These are phyloP conservation scores for Ammodytes dubius DNA, from an alignment of 2,113 vertebrate species.

Conservation along the genomic window DNA sequence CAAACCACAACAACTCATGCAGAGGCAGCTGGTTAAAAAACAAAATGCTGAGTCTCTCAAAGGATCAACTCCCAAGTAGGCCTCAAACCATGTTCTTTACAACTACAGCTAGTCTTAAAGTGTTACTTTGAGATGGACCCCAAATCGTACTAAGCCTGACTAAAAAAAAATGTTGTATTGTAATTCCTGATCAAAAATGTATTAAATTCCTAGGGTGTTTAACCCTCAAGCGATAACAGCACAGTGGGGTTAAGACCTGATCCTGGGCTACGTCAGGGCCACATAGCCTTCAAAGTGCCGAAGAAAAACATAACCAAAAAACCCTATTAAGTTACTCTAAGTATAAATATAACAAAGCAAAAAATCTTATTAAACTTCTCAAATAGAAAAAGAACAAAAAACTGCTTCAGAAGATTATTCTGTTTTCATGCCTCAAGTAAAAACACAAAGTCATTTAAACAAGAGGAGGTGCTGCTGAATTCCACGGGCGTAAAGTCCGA, in stretches of 20 bases:
- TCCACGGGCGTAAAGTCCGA: slow-evolving; percentile 2
- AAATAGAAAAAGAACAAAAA: background rate
- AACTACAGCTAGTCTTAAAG: background rate
- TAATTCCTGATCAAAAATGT: background rate
- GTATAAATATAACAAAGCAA: too few species aligned
- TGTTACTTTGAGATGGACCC: background rate
- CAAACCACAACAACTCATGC: slow-evolving; percentile 56
- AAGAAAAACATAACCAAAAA: too few species aligned
- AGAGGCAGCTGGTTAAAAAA: slow-evolving; percentile 23
- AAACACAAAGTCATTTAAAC: slow-evolving; percentile 8
- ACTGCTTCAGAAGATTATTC: background rate
- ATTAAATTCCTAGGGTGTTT: too few species aligned
- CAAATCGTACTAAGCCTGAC: background rate
- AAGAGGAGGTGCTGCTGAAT: slow-evolving; percentile 2
- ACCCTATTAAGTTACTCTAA: too few species aligned
- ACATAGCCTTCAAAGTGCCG: too few species aligned
- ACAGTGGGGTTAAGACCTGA: too few species aligned
- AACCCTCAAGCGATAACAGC: too few species aligned
- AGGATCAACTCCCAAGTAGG: background rate
- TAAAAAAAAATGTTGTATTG: too few species aligned
- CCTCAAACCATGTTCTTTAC: background rate
- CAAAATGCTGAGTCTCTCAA: slow-evolving; percentile 21
- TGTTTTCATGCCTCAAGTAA: background rate
- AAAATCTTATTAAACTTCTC: background rate
- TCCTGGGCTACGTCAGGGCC: too few species aligned